Evolutionary conservation across 2,888 invertebrate genomes (phyloP), one percentile per base, ranked within the genome.

Genomic region (Cerastoderma edule): DNA sequence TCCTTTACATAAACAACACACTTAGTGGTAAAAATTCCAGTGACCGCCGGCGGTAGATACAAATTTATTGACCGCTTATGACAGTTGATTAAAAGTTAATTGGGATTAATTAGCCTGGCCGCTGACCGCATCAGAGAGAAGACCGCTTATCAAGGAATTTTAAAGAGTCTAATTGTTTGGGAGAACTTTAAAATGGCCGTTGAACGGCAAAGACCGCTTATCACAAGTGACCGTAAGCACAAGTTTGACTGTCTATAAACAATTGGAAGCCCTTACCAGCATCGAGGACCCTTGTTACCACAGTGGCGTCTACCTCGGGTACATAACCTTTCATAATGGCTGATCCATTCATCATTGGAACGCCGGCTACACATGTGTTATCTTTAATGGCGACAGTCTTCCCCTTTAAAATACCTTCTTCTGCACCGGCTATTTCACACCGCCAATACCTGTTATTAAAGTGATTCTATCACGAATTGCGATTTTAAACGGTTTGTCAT

Each of bases 361-460:
- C 85, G 27, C 90, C 90, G 22, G 90, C 90, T 33, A 92, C 86
- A 44, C 87, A 81, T 19, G 88, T 60, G 65, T 90, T 90, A n/a
- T 90, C 90, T 65, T 35, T 66, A 8, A 66, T 16, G 19, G 30
- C 32, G 6, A 90, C 75, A 2, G 72, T 84, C 67, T 87, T 89
- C 13, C 90, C 90, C 22, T 72, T 65, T 65, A 90, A 78, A 28
- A 82, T 79, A 0, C 89, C 89, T 13, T 66, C 46, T 8, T 64
- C 4, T 0, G 85, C 84, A 0, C 89, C 89, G 48, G 75, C 35
- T 22, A 88, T 87, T 69, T 88, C 85, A 72, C 87, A 86, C 24
- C 75, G 69, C 83, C 84, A 86, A 39, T 83, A 85, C 89, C 89
- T 89, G 27, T 24, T 3, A 39, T 44, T 19, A 44, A 16, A 16